phyloP scores from a whole-genome alignment of 2,113 vertebrate genomes.

The Anarrhichthys ocellatus region DNA sequence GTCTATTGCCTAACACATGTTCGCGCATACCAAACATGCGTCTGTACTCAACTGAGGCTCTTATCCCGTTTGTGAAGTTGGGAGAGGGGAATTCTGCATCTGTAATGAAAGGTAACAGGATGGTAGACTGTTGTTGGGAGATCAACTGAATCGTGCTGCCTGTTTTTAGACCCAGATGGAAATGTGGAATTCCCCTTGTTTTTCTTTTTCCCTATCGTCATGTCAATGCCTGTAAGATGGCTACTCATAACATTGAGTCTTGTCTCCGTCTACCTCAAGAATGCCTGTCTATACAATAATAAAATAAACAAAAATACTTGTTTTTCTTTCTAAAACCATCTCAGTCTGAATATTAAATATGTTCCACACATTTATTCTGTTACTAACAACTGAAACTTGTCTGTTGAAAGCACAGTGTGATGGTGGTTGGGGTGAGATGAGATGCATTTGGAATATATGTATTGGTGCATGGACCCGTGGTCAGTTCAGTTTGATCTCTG shows the following conservation, averaged over 20 bases:
- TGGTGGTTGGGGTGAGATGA: slow-evolving; percentile 19
- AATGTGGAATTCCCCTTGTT: slow-evolving; percentile 75
- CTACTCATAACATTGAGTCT: slow-evolving; percentile 62
- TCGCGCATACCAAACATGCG: slow-evolving; percentile 35
- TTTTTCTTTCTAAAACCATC: slow-evolving; percentile 29
- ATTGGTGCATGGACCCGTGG: slow-evolving; percentile 51
- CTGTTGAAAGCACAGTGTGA: slow-evolving; percentile 18
- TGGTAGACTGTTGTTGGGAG: slow-evolving; percentile 9
- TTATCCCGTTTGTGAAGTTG: slow-evolving; percentile 45
- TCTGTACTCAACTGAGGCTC: slow-evolving; percentile 55
- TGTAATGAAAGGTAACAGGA: slow-evolving; percentile 1
- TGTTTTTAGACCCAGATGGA: slow-evolving; percentile 12
- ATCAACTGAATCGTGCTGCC: slow-evolving; percentile 20
- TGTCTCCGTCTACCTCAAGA: slow-evolving; percentile 40
- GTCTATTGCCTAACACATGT: slow-evolving; percentile 69
- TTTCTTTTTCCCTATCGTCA: slow-evolving; percentile 34
- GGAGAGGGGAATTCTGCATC: slow-evolving; percentile 78
- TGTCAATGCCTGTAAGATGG: slow-evolving; percentile 56
- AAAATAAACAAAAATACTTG: slow-evolving; percentile 5
- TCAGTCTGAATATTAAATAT: slow-evolving; percentile 30
- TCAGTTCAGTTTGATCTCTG: slow-evolving; percentile 16
- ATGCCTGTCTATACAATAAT: slow-evolving; percentile 48
- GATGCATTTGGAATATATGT: slow-evolving; percentile 9
- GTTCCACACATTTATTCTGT: slow-evolving; percentile 33
- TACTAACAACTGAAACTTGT: slow-evolving; percentile 73